Base-by-base conservation (phyloP, 2,797 vertebrate genomes). In the Mormyrus hasselquistii region DNA sequence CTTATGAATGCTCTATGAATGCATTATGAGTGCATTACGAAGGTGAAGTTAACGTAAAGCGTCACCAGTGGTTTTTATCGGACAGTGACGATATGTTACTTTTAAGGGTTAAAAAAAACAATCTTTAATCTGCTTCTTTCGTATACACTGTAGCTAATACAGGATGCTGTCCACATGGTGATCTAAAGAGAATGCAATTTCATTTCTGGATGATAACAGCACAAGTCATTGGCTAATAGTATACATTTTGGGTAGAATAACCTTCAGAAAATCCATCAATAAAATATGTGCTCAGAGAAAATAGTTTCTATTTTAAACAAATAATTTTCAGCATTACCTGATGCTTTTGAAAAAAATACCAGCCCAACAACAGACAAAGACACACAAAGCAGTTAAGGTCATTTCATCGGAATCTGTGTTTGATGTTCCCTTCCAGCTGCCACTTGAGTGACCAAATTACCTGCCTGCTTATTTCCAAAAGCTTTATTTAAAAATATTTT, bases 371-470 rank as follows among this genome's bases (percentile, higher is more conserved):
- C 10, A 47, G 34, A 41, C 7, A 65, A 6, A 10, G 62, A 83
- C 2, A 22, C 19, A 22, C 7, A 7, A 9, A 6, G 73, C 3
- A 84, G 49, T 9, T 29, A 89, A 89, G 88, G 83, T 86, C 25
- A 65, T 86, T 89, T 86, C 49, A 5, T 44, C 6, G 29, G 1
- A 19, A 86, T 86, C 47, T 84, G 79, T 44, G 82, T 88, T 49
- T 89, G 87, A 88, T 89, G 84, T 87, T 87, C 85, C 14, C 14
- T 84, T 87, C 86, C 52, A 16, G 82, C 85, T 69, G 88, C 29
- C 83, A 79, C 62, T 55, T 50, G 6, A 76, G 38, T 90, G 89
- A 90, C 87, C 7, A 3, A 91, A 91, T 91, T 88, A 90, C 73
- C 89, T 88, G 38, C 89, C 79, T 59, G 25, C 89, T 89, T 86